These are phyloP conservation scores for Eurystomus glaucurus DNA, from an alignment of 2,797 vertebrate genomes.

Conservation along the genomic window DNA sequence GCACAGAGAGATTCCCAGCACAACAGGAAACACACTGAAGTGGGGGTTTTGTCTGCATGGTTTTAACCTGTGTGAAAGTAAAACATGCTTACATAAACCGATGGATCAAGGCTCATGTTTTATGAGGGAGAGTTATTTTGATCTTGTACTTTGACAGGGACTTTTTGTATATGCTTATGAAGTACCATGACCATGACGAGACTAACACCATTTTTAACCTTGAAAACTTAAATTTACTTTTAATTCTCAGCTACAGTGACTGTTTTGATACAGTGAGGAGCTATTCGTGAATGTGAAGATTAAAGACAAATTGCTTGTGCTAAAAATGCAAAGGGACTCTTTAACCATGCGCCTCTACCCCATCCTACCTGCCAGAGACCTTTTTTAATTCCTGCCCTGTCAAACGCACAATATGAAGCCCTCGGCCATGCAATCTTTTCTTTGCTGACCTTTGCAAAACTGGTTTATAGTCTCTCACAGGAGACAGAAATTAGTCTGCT, in stretches of 20 bases:
- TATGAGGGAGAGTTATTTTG: not conserved
- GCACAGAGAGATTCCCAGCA: not conserved
- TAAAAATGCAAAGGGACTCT: not conserved
- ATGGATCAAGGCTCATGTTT: not conserved
- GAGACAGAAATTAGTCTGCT: not conserved
- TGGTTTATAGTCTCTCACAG: not conserved
- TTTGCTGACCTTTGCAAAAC: conserved; percentile 32
- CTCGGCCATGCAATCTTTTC: not conserved
- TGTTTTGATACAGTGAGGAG: not conserved
- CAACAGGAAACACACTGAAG: not conserved
- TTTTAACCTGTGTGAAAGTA: not conserved
- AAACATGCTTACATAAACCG: not conserved
- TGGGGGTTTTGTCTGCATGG: not conserved
- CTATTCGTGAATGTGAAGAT: not conserved
- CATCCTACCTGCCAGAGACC: not conserved
- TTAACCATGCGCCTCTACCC: not conserved
- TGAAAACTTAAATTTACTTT: not conserved
- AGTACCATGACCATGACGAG: not conserved
- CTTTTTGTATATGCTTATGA: not conserved
- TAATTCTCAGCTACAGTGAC: not conserved
- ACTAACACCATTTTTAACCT: not conserved
- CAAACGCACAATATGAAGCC: not conserved
- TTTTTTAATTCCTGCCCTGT: not conserved
- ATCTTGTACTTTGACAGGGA: not conserved
- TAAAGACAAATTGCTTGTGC: not conserved